Percentiles rank a stretch among this genome's conserved stretches.
phyloP scores from a whole-genome alignment of 2,888 invertebrate genomes.

The Onthophagus sagittarius region DNA sequence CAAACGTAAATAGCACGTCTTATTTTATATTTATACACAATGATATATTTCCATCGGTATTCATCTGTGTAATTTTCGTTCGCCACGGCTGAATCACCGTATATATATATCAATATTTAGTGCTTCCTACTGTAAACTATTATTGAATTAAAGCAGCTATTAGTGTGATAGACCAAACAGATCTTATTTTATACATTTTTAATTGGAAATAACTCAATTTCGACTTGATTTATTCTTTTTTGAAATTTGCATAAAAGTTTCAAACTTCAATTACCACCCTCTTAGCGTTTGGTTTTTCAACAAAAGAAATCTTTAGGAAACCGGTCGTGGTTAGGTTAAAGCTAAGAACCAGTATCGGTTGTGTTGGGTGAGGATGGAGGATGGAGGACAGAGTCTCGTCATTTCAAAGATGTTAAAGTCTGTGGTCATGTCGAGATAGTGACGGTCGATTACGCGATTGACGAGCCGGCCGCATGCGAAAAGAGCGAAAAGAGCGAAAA shows the following conservation, averaged over 20 bases:
- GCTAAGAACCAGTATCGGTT: neutral
- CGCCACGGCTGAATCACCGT: neutral
- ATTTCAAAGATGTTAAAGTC: conserved; percentile 43
- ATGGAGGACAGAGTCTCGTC: conserved; percentile 19
- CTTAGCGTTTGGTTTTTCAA: neutral
- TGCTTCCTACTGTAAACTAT: conserved; percentile 8
- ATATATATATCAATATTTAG: conserved; percentile 8
- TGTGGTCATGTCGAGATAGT: conserved; percentile 46
- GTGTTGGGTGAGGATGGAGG: neutral
- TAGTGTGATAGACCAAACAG: neutral
- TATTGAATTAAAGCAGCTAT: conserved; percentile 7
- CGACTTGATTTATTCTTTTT: neutral
- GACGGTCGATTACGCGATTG: conserved; percentile 45
- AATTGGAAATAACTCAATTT: neutral
- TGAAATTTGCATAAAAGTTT: neutral
- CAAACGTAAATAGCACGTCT: conserved; percentile 8
- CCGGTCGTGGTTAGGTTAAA: neutral
- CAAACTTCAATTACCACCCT: neutral
- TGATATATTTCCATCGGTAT: conserved; percentile 7
- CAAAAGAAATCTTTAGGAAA: neutral
- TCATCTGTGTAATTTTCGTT: conserved; percentile 12
- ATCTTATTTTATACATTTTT: neutral
- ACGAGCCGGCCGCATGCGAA: conserved; percentile 43
- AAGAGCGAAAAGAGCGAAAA: too few relatives aligned
- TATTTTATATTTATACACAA: conserved; percentile 13